Conservation (phyloP, 2,113 vertebrate species). For the Microcebus murinus region DNA sequence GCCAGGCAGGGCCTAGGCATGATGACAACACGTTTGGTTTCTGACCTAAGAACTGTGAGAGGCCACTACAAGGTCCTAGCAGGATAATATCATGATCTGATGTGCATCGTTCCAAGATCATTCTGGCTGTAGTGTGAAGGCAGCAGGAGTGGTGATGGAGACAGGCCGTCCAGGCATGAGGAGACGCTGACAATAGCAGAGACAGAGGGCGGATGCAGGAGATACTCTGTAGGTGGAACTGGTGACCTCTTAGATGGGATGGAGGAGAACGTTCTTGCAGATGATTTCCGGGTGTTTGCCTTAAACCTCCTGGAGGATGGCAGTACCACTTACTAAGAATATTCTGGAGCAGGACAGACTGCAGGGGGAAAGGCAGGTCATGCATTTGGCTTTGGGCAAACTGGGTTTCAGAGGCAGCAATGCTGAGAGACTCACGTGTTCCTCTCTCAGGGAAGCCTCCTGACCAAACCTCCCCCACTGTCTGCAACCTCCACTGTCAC, state of each 20-base stretch:
- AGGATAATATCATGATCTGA: not conserved
- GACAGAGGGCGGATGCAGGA: not conserved
- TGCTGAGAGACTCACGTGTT: not conserved
- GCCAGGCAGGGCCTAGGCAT: not conserved
- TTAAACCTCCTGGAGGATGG: not conserved
- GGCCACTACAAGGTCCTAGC: not conserved
- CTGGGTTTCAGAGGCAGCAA: not conserved
- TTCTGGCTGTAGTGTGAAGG: not conserved
- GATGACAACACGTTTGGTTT: not conserved
- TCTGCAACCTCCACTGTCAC: not conserved
- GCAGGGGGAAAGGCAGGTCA: not conserved
- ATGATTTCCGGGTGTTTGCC: not conserved
- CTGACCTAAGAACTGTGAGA: not conserved
- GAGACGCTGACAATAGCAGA: not conserved
- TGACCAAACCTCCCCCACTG: fast-evolving
- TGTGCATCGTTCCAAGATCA: not conserved
- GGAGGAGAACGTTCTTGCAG: not conserved
- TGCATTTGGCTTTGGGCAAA: not conserved
- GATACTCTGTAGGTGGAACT: not conserved
- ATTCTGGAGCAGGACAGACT: not conserved
- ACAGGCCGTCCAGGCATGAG: not conserved
- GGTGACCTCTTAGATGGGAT: not conserved
- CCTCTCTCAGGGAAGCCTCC: not conserved
- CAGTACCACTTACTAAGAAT: not conserved
- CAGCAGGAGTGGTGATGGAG: not conserved